Evolutionary conservation across 2,797 vertebrate species (phyloP), one percentile per base, ranked within the genome.

Genomic region (Aldrovandia affinis): DNA sequence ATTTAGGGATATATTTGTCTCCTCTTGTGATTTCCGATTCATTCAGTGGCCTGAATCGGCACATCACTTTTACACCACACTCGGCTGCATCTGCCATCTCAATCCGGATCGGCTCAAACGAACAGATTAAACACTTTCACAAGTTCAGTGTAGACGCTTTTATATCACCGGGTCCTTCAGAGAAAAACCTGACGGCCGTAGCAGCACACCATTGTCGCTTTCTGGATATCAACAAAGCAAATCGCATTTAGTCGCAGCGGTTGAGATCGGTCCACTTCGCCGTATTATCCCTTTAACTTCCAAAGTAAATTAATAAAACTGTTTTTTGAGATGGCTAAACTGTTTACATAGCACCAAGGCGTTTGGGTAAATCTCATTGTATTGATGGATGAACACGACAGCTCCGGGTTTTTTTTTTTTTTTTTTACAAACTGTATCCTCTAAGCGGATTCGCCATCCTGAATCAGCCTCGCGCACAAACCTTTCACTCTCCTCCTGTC

Each of bases 11-110:
- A 90, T 95, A 96, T 91, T 96, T 95, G 88, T 96, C 96, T 44
- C 96, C 95, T 63, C 96, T 92, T 5, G 94, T 93, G 42, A 95
- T 95, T 91, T 97, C 96, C 0, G 96, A 94, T 47, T 95, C 92
- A 89, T 96, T 97, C 86, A 97, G 92, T 75, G 96, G 96, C 88
- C 96, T 94, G 90, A 97, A 96, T 80, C 96, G 93, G 93, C 96
- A 97, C 95, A 97, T 93, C 87, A 97, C 96, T 91, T 96, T 96
- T 89, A 96, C 96, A 92, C 96, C 96, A 94, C 95, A 97, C 88
- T 97, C 96, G 0, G 96, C 93, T 61, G 95, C 92, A 84, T 95
- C 94, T 92, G 94, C 96, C 95, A 96, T 93, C 88, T 85, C 85
- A 83, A 77, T 78, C 55, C 65, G 55, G 84, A 65, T 39, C 70